Base-by-base conservation (phyloP, 2,797 vertebrate species). In the Cynodonichthys magdalenae region DNA sequence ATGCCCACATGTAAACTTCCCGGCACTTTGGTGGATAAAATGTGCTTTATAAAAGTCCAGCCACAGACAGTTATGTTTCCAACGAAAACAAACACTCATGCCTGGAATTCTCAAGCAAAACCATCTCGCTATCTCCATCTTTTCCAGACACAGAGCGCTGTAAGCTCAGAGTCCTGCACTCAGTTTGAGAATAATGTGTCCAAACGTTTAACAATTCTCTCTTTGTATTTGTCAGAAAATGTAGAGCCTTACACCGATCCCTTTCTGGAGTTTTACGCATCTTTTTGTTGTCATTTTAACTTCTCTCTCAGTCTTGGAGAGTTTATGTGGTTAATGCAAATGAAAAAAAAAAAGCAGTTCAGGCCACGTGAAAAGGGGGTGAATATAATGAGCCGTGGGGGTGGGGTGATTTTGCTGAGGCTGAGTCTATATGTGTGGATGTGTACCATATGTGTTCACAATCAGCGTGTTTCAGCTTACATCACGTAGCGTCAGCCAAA, bases 61-160 rank as follows among this genome's bases (percentile, higher is more conserved):
- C 90, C 91, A 93, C 89, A 92, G 90, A 93, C 91, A 92, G 87
- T 91, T 90, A 88, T 87, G 80, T 84, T 91, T 92, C 89, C 89
- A 92, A 82, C 85, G 66, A 93, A 93, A 93, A 93, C 87, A 92
- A 92, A 89, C 84, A 68, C 87, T 86, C 81, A 77, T 71, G 82
- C 81, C 82, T 86, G 89, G 91, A 92, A 92, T 91, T 89, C 87
- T 83, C 79, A 71, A 85, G 82, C 63, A 44, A 86, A 92, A 84
- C 85, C 89, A 83, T 89, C 83, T 68, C 57, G 56, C 68, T 74
- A 71, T 85, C 74, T 90, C 80, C 79, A 59, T 89, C 82, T 89
- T 84, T 79, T 85, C 68, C 86, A 82, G 77, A 81, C 74, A 15
- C 61, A 10, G 45, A 73, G 66, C 55, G 49, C 19, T 62, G 71